phyloP scores from a whole-genome alignment of 2,113 vertebrate species.

The Ptychochromis oligacanthus region DNA sequence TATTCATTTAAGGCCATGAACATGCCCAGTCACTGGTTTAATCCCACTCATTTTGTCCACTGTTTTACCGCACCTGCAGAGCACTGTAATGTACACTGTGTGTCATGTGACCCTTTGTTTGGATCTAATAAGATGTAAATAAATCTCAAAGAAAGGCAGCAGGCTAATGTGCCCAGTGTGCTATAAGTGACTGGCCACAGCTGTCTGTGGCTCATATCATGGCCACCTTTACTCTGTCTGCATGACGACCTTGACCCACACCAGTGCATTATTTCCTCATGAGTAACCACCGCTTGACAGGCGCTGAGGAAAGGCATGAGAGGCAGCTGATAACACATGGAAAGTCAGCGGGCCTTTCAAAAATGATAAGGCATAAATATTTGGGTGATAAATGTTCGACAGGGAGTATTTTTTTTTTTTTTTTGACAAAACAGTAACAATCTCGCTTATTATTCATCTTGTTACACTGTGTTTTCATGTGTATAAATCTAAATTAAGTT shows the following conservation, averaged over 20 bases:
- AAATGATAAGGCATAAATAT: slow-evolving; percentile 61
- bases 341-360: slow-evolving; percentile 52
- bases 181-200: slow-evolving; percentile 24
- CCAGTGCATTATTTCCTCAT: slow-evolving; percentile 70
- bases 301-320: slow-evolving; percentile 48
- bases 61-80: background rate
- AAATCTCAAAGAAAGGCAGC: slow-evolving; percentile 42
- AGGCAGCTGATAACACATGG: slow-evolving; percentile 70
- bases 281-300: slow-evolving; percentile 72
- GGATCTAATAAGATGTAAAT: slow-evolving; percentile 49
- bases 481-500: background rate
- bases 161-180: slow-evolving; percentile 19
- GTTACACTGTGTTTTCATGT: background rate
- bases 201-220: slow-evolving; percentile 53
- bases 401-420: slow-evolving; percentile 16
- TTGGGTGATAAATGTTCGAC: slow-evolving; percentile 26
- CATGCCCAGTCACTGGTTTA: background rate
- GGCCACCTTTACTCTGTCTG: slow-evolving; percentile 35
- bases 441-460: background rate
- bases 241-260: slow-evolving; percentile 58
- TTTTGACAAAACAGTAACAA: background rate
- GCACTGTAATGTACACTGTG: slow-evolving; percentile 1
- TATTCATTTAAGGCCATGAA: background rate
- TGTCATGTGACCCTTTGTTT: slow-evolving; percentile 42
- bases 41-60: slow-evolving; percentile 4